Evolutionary conservation across 2,888 invertebrate genomes (phyloP).

Genomic region (Cheilosia pagana): DNA sequence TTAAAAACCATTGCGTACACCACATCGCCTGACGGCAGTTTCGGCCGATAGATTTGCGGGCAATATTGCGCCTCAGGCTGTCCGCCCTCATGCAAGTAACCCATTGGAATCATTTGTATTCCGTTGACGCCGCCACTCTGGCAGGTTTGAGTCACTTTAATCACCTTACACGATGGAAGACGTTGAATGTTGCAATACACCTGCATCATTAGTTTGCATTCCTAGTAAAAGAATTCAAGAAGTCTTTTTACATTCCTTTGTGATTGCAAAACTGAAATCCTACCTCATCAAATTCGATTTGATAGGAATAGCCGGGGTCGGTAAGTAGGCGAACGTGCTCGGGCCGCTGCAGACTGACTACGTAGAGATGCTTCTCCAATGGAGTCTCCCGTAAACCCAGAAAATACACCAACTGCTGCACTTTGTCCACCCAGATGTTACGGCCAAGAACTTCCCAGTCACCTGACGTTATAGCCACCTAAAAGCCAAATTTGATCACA

Average conservation of each 20-base stretch:
- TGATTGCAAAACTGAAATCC: conserved; percentile 17
- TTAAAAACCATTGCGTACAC: conserved; percentile 96
- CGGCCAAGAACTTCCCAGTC: conserved; percentile 97
- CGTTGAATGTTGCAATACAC: conserved; percentile 93
- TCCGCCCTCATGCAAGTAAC: conserved; percentile 88
- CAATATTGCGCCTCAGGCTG: conserved; percentile 86
- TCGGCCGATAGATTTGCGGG: conserved; percentile 89
- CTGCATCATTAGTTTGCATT: conserved; percentile 91
- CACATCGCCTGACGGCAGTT: conserved; percentile 88
- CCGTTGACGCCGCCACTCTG: conserved; percentile 88
- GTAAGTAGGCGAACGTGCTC: conserved; percentile 91
- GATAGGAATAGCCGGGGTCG: conserved; percentile 92
- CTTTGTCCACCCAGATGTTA: conserved; percentile 94
- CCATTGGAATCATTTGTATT: conserved; percentile 87
- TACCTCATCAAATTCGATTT: conserved; percentile 91
- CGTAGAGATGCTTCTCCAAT: conserved; percentile 96
- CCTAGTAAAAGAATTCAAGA: conserved; percentile 84
- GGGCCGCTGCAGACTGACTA: conserved; percentile 89
- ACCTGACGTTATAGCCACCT: conserved; percentile 91
- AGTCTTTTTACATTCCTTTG: not conserved
- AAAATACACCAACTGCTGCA: conserved; percentile 93
- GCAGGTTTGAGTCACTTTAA: conserved; percentile 87
- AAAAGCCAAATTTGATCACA: conserved; percentile 76
- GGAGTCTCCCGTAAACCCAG: conserved; percentile 95
- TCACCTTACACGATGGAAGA: conserved; percentile 91